Conservation (phyloP, 1,140 invertebrate genomes). For the Luehdorfia chinensis region DNA sequence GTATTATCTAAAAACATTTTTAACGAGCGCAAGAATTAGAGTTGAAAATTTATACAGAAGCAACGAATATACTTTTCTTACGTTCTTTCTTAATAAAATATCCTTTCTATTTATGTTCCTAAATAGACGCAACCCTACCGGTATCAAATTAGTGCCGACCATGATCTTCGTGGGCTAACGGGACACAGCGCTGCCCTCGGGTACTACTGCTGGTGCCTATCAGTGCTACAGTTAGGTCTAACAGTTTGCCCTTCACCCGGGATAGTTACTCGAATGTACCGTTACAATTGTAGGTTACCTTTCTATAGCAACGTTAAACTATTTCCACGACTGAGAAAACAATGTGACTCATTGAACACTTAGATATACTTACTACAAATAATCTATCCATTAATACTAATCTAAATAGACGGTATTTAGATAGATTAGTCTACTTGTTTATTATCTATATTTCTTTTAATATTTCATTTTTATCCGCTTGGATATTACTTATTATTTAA, state of each 20-base stretch:
- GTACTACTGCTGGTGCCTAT: slow-evolving; percentile 5
- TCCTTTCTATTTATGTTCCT: too few species aligned
- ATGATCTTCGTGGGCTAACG: slow-evolving; percentile 14
- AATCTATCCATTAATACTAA: neutral
- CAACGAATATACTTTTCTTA: too few species aligned
- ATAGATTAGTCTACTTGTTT: neutral
- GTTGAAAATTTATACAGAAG: too few species aligned
- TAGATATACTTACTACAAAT: slow-evolving; percentile 2
- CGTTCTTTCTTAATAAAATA: too few species aligned
- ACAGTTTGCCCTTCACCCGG: slow-evolving; percentile 16
- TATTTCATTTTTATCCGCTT: too few species aligned
- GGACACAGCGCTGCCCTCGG: slow-evolving; percentile 3
- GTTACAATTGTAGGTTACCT: slow-evolving; percentile 5
- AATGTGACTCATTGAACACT: too few species aligned
- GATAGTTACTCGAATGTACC: slow-evolving; percentile 3
- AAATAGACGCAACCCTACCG: slow-evolving; percentile 5
- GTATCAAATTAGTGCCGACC: slow-evolving; percentile 14
- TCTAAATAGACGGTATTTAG: neutral
- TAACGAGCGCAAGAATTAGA: neutral
- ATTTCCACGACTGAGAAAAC: slow-evolving; percentile 5
- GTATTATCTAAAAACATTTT: too few species aligned
- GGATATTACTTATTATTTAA: too few species aligned
- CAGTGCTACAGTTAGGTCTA: slow-evolving; percentile 15
- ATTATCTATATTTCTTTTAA: too few species aligned
- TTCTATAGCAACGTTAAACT: neutral